A percentile compares a stretch with the other conserved stretches of the same genome.
These are phyloP conservation scores for Tenthredo notha DNA, from an alignment of 2,888 invertebrate species.

Conservation along the genomic window DNA sequence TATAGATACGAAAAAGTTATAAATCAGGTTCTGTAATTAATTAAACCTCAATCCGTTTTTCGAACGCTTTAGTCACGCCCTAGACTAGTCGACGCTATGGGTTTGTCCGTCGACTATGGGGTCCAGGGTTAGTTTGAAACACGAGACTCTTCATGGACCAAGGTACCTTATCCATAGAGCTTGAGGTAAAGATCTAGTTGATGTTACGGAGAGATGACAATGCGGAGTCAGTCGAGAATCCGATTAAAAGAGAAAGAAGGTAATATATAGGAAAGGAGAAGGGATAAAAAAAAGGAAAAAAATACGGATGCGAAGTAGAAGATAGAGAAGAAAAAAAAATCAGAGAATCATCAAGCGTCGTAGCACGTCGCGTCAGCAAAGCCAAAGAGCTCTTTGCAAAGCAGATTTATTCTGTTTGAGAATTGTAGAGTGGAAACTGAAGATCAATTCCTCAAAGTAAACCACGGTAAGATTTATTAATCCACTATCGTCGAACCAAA, in stretches of 20 bases:
- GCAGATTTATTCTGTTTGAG: constrained; percentile 27
- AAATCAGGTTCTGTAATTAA: neutral
- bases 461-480: constrained; percentile 6
- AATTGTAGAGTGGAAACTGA: neutral
- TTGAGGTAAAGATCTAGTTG: neutral
- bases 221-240: neutral
- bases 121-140: neutral
- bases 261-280: constrained; percentile 11
- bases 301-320: neutral
- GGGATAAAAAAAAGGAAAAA: constrained; percentile 7
- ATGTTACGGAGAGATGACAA: constrained; percentile 20
- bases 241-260: neutral
- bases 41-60: neutral
- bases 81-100: neutral
- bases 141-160: neutral
- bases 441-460: constrained; percentile 1
- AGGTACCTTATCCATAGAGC: neutral
- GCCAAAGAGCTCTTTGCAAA: constrained; percentile 7
- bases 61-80: constrained; percentile 24
- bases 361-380: constrained; percentile 30
- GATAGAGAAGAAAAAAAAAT: neutral
- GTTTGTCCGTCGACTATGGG: neutral
- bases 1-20: neutral
- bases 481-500: neutral
- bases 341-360: constrained; percentile 39